Conservation (phyloP, 2,797 vertebrate species). For the Choloepus didactylus region DNA sequence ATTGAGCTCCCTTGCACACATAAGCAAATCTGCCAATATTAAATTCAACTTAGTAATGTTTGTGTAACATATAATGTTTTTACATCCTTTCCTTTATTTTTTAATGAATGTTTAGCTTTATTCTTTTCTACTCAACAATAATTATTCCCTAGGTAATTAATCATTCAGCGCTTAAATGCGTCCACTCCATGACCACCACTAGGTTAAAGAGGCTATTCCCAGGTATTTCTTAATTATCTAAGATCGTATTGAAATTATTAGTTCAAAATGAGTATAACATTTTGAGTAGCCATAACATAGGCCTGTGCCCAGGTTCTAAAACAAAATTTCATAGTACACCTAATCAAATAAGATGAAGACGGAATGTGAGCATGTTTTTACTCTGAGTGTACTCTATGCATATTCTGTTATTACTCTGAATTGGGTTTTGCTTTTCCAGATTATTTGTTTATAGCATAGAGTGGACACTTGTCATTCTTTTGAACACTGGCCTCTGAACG, state of each 20-base stretch:
- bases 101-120: not conserved
- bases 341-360: not conserved
- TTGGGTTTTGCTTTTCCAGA: conserved; percentile 20
- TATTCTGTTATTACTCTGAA: not conserved
- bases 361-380: not conserved
- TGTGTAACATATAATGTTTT: not conserved
- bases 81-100: not conserved
- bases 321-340: not conserved
- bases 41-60: conserved; percentile 46
- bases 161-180: not conserved
- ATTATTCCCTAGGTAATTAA: conserved; percentile 41
- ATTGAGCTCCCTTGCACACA: not conserved
- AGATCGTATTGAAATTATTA: conserved; percentile 54
- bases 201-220: conserved; percentile 9
- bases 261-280: conserved; percentile 17
- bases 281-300: conserved; percentile 28
- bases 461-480: not conserved
- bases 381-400: not conserved
- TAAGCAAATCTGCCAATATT: not conserved
- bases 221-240: conserved; percentile 49
- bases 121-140: conserved; percentile 49
- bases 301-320: not conserved
- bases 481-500: conserved; percentile 16
- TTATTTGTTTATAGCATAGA: not conserved
- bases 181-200: conserved; percentile 10